Evolutionary conservation across 2,888 invertebrate species (phyloP), one percentile per base, ranked within the genome.

Genomic region (Mythimna lalbum): DNA sequence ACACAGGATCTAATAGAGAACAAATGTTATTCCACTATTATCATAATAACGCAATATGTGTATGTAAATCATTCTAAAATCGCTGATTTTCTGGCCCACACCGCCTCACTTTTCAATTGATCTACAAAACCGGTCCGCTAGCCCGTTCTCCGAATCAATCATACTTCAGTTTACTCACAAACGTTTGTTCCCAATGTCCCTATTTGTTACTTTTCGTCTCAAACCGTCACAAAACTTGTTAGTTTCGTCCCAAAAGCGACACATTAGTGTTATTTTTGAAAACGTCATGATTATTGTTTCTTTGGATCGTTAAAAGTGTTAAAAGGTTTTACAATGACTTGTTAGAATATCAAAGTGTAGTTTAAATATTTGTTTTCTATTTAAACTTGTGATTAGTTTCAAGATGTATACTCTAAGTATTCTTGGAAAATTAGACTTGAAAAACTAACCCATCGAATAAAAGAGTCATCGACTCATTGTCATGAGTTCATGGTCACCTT

Each of bases 111-210:
- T 81, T 76, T 77, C 78, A 81, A 81, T 78, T 74, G 78, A 86
- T 83, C 83, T 70, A 83, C 76, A 75, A 83, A 84, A 78, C 63
- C 56, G 59, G 49, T 76, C 63, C 70, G 79, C 73, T 53, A 39
- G 56, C 76, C 63, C 64, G 73, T 86, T 86, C 86, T 69, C 63
- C 70, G 85, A 84, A 89, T 84, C 83, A 87, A 88, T 87, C 87
- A 85, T 76, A 76, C 63, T 60, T 36, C 39, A 66, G 59, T 68
- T 70, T 72, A 63, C 33, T 56, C 12, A 33, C 62, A 66, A 69
- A 76, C 36, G 21, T 78, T 78, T 76, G 73, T 49, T 63, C 73
- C 62, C 57, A 64, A 72, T 68, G 53, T 68, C 72, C 57, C 50
- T 62, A 57, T 81, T 77, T 71, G 78, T 78, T 53, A 78, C 50